phyloP scores from a whole-genome alignment of 2,888 invertebrate species.

The Pseudanteris insignis region DNA sequence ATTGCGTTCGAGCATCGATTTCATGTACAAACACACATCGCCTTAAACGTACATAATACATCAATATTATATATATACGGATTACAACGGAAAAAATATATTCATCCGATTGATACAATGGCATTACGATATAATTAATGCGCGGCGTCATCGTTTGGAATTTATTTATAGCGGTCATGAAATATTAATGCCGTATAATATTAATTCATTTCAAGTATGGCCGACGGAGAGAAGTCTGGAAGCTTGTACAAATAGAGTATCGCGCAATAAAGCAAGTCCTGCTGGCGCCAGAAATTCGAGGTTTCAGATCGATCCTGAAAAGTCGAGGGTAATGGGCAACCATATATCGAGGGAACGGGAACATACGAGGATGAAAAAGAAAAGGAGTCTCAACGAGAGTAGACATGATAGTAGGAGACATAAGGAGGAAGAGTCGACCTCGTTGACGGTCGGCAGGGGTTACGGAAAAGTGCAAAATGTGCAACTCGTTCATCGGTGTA shows the following conservation, averaged over 20 bases:
- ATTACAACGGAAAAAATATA: neutral
- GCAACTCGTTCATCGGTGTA: constrained; percentile 51
- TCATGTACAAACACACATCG: too few relatives aligned
- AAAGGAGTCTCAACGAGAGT: constrained; percentile 38
- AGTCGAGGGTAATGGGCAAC: constrained; percentile 39
- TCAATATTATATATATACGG: too few relatives aligned
- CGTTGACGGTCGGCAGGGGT: constrained; percentile 45
- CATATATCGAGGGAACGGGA: constrained; percentile 29
- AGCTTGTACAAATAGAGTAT: constrained; percentile 39
- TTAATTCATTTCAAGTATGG: constrained; percentile 32
- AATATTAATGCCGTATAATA: constrained; percentile 25
- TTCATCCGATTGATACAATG: too few relatives aligned
- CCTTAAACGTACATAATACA: too few relatives aligned
- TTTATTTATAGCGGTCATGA: constrained; percentile 20
- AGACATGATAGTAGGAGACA: constrained; percentile 36
- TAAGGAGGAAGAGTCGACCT: constrained; percentile 43
- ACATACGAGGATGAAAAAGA: constrained; percentile 28
- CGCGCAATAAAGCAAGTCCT: constrained; percentile 44
- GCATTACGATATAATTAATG: constrained; percentile 6
- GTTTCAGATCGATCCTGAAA: constrained; percentile 39
- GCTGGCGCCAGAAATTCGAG: constrained; percentile 45
- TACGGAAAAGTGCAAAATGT: constrained; percentile 62
- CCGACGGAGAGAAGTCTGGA: constrained; percentile 14
- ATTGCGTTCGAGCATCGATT: too few relatives aligned
- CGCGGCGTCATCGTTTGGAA: constrained; percentile 3